These are phyloP conservation scores for Scaptomyza flava DNA, from an alignment of 2,888 invertebrate species.

Conservation along the genomic window DNA sequence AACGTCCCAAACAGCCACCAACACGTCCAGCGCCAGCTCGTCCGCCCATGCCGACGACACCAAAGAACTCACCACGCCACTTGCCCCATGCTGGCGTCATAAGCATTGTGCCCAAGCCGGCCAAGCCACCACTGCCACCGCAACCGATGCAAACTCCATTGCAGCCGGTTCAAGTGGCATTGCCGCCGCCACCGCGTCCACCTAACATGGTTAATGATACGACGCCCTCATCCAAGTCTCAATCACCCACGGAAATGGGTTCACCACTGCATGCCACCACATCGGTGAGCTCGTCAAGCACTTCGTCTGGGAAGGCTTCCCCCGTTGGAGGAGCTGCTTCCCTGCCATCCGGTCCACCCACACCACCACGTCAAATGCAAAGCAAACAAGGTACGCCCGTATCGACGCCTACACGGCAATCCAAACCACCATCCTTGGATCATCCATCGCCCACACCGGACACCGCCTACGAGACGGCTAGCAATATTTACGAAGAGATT, in stretches of 20 bases:
- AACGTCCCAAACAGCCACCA: constrained; percentile 85
- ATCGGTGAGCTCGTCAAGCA: constrained; percentile 63
- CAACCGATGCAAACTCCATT: constrained; percentile 69
- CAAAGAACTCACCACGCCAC: constrained; percentile 85
- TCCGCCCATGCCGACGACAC: constrained; percentile 86
- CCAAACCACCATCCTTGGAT: constrained; percentile 71
- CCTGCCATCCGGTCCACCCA: constrained; percentile 69
- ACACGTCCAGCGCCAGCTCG: constrained; percentile 85
- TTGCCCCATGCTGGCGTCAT: constrained; percentile 86
- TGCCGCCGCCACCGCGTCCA: constrained; percentile 65
- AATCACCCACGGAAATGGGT: constrained; percentile 75
- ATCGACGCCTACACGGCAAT: constrained; percentile 77
- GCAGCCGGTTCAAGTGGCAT: constrained; percentile 64
- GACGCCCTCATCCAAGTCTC: constrained; percentile 76
- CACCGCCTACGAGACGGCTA: constrained; percentile 64
- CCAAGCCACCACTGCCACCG: constrained; percentile 79
- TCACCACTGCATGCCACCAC: constrained; percentile 61
- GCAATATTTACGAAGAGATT: constrained; percentile 87
- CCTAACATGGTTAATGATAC: constrained; percentile 61
- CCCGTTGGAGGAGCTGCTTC: constrained; percentile 46
- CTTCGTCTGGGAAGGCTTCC: constrained; percentile 78
- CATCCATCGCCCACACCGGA: constrained; percentile 47
- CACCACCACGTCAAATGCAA: constrained; percentile 78
- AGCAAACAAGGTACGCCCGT: constrained; percentile 78
- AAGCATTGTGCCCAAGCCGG: constrained; percentile 83